Percentiles rank a stretch among this genome's conserved stretches.
These are phyloP conservation scores for Beris morrisii DNA, from an alignment of 2,888 invertebrate species.

Conservation along the genomic window DNA sequence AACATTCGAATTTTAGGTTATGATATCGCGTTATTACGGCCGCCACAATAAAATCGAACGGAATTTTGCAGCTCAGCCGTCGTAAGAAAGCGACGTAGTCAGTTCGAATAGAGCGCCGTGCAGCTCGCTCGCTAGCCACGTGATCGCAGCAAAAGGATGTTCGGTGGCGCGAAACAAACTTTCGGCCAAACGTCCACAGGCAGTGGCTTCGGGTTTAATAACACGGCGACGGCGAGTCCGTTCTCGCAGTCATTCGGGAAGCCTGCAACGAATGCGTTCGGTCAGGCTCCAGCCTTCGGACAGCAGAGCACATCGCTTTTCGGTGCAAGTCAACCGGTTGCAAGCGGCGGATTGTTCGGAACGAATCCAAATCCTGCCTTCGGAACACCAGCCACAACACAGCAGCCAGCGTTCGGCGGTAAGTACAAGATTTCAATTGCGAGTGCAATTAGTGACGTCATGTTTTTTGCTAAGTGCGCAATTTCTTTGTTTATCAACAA, in stretches of 20 bases:
- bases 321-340: conserved; percentile 58
- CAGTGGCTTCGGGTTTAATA: conserved; percentile 51
- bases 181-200: conserved; percentile 56
- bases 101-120: too few relatives aligned
- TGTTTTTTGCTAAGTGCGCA: neutral
- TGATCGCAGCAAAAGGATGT: conserved; percentile 39
- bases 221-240: conserved; percentile 51
- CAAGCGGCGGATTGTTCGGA: conserved; percentile 66
- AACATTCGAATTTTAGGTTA: conserved; percentile 13
- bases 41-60: neutral
- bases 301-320: conserved; percentile 60
- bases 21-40: conserved; percentile 8
- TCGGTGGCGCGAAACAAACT: conserved; percentile 49
- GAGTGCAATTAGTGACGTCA: conserved; percentile 4
- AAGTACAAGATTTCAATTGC: conserved; percentile 38
- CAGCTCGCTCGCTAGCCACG: too few relatives aligned
- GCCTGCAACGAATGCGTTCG: conserved; percentile 66
- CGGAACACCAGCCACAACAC: conserved; percentile 61
- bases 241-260: conserved; percentile 62
- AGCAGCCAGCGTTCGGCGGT: conserved; percentile 53
- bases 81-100: neutral
- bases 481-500: conserved; percentile 9
- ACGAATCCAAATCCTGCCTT: conserved; percentile 65
- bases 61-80: neutral
- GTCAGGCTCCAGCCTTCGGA: conserved; percentile 72